Base-by-base conservation (phyloP, 2,113 vertebrate genomes). In the Myiopsitta monachus region DNA sequence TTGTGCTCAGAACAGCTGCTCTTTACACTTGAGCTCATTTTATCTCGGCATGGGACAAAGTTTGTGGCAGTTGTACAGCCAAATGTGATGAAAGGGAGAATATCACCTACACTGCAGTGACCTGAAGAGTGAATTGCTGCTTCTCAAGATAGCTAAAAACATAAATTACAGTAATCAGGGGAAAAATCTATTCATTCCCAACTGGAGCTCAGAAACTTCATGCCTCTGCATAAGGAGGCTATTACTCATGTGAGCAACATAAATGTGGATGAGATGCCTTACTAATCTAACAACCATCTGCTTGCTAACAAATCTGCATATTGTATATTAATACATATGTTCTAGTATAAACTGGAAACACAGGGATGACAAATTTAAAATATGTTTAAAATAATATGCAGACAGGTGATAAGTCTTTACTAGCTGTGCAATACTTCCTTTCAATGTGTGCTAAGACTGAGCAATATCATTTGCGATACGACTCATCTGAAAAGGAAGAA, bases 1-100 rank as follows among this genome's bases (percentile, higher is more conserved):
- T 18, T 87, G 74, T 77, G 47, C 87, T 88, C 41, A 88, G 27
- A 83, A 88, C 27, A 96, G 70, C 70, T 88, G 68, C 49, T 77
- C 64, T 83, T 94, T 83, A 87, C 73, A 70, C 31, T 88, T 86
- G 33, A 92, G 43, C 17, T 96, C 80, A 51, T 86, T 88, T 88
- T 18, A 55, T 72, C 80, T 95, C 55, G 87, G 55, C 66, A 72
- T 21, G 39, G 72, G 76, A 93, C 73, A 81, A 69, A 6, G 52
- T 83, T 90, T 88, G 46, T 31, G 12, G 55, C 76, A 75, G 64
- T 39, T 87, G 23, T 67, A 78, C 30, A 74, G 64, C 11, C 36
- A 75, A 90, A 81, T 63, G 75, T 61, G 61, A 68, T 83, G 55
- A 94, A 94, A 91, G 39, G 19, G 51, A 90, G 19, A 8, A 15